phyloP scores from a whole-genome alignment of 2,113 vertebrate genomes.

The Caloenas nicobarica region DNA sequence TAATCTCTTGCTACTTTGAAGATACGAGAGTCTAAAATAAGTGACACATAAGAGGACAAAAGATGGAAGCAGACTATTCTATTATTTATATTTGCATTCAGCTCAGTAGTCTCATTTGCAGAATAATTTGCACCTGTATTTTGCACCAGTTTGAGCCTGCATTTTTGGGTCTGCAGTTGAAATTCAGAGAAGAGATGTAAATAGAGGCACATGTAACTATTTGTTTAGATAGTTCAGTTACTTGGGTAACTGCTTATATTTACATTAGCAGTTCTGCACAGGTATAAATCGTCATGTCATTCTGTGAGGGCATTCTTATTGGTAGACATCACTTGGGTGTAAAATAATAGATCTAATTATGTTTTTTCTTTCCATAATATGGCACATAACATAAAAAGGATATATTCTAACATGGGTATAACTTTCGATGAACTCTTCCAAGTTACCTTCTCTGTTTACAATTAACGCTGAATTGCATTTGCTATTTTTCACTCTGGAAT shows the following conservation, averaged over 20 bases:
- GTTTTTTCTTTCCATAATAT: neutral
- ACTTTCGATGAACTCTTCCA: neutral
- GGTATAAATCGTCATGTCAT: neutral
- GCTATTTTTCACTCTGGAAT: neutral
- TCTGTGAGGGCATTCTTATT: neutral
- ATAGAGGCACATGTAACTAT: neutral
- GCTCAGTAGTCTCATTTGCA: neutral
- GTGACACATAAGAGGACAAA: neutral
- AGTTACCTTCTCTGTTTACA: neutral
- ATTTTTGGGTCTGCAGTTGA: neutral
- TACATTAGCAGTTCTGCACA: neutral
- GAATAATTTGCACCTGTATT: neutral
- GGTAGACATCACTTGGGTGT: neutral
- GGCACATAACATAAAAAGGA: neutral
- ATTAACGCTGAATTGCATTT: neutral
- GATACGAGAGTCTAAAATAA: neutral
- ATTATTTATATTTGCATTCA: neutral
- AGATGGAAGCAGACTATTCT: neutral
- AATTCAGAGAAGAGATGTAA: neutral
- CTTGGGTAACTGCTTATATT: neutral
- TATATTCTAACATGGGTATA: neutral
- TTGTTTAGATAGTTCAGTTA: neutral
- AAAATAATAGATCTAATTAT: neutral
- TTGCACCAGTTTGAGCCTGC: neutral
- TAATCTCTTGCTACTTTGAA: neutral